phyloP scores from a whole-genome alignment of 2,113 vertebrate genomes.

The Chroicocephalus ridibundus region DNA sequence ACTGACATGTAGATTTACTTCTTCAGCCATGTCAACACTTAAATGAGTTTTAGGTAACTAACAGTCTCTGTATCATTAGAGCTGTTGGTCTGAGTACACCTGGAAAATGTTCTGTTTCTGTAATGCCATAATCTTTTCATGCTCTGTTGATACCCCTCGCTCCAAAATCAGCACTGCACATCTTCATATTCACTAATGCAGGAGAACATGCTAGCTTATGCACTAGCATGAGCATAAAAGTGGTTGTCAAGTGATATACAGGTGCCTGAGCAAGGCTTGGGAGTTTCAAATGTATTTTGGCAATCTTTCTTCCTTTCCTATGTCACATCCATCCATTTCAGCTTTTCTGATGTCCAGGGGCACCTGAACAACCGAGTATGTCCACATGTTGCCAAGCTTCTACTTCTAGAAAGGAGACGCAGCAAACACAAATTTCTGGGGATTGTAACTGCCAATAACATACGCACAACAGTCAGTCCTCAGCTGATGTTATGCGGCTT shows the following conservation, averaged over 20 bases:
- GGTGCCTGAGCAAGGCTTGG: background rate
- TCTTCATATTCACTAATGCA: background rate
- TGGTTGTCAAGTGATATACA: background rate
- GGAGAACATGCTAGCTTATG: background rate
- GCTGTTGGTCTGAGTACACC: background rate
- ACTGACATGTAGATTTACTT: slow-evolving; percentile 1
- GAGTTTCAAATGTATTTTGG: background rate
- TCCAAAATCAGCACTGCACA: background rate
- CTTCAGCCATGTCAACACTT: background rate
- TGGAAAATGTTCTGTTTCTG: background rate
- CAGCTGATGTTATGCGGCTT: background rate
- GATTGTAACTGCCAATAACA: background rate
- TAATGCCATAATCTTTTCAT: background rate
- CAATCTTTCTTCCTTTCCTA: background rate
- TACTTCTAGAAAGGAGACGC: background rate
- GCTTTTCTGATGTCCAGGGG: background rate
- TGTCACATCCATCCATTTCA: background rate
- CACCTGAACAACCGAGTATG: background rate
- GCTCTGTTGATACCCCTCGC: background rate
- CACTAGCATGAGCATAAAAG: background rate
- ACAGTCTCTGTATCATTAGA: background rate
- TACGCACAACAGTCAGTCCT: background rate
- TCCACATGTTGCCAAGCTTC: background rate
- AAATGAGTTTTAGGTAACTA: background rate
- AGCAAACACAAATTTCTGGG: background rate